These are phyloP conservation scores for Talpa occidentalis DNA, from an alignment of 2,113 vertebrate species.

Conservation along the genomic window DNA sequence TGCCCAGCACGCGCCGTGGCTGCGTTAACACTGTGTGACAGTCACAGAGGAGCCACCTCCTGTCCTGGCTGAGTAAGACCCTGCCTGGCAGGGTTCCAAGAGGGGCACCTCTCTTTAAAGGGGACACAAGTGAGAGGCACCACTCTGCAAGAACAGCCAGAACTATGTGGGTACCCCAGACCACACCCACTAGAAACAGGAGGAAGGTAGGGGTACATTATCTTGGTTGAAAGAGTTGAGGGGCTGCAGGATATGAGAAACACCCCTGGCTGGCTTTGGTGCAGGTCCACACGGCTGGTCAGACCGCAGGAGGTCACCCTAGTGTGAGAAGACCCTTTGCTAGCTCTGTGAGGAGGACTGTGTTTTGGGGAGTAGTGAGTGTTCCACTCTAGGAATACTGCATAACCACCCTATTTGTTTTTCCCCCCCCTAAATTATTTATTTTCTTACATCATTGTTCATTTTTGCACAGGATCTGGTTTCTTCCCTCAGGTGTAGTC, in stretches of 20 bases:
- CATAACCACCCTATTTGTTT: too few species aligned
- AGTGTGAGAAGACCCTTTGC: too few species aligned
- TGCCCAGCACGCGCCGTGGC: not conserved
- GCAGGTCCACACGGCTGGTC: too few species aligned
- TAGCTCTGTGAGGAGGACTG: not conserved
- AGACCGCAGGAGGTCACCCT: too few species aligned
- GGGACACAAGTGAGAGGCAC: rapidly evolving
- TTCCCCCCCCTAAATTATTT: too few species aligned
- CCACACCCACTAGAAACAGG: not conserved
- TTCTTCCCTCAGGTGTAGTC: too few species aligned
- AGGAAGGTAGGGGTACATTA: too few species aligned
- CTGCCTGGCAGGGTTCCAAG: rapidly evolving
- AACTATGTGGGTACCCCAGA: not conserved
- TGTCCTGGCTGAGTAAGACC: not conserved
- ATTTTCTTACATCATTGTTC: too few species aligned
- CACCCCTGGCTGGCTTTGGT: too few species aligned
- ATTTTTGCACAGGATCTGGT: too few species aligned
- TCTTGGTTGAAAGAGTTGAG: not conserved
- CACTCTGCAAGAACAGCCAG: not conserved
- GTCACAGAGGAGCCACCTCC: not conserved
- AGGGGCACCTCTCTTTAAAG: not conserved
- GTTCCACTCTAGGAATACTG: rapidly evolving
- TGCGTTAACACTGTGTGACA: not conserved
- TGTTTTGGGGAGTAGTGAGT: not conserved
- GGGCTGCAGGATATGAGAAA: not conserved